phyloP scores from a whole-genome alignment of 1,140 invertebrate species.

The Chrysomallon squamiferum region DNA sequence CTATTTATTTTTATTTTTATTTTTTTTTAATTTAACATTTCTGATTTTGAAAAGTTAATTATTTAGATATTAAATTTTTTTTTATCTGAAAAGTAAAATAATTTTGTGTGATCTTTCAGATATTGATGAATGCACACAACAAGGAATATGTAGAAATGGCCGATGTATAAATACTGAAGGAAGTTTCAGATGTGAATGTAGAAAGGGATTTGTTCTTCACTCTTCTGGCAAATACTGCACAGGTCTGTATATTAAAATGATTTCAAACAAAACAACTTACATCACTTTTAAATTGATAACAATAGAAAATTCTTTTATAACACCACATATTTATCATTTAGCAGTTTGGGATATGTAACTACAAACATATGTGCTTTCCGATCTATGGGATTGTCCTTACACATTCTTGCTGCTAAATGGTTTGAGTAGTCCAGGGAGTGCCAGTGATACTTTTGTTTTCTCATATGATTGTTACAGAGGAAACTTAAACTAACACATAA shows the following conservation, averaged over 20 bases:
- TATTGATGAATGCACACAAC: slow-evolving; percentile 84
- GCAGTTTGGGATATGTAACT: no score
- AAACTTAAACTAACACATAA: no score
- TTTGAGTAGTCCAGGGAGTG: no score
- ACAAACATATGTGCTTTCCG: no score
- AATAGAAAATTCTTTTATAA: no score
- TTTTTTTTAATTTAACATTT: not conserved
- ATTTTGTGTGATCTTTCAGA: slow-evolving; percentile 67
- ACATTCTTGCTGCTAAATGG: no score
- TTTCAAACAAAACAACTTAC: no score
- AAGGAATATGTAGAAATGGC: slow-evolving; percentile 82
- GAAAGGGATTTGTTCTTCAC: slow-evolving; percentile 70
- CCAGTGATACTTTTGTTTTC: no score
- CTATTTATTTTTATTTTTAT: not conserved
- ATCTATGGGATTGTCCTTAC: no score
- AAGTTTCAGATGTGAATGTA: slow-evolving; percentile 57
- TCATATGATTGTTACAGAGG: no score
- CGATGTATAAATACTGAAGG: slow-evolving; percentile 76
- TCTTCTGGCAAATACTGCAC: slow-evolving; percentile 83
- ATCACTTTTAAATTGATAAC: no score
- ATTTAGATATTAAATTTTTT: not conserved
- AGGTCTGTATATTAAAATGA: slow-evolving; percentile 68
- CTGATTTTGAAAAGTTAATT: not conserved
- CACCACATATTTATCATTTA: no score
- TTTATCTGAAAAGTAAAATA: not conserved